Conservation (phyloP, 2,888 invertebrate species). For the Acanthococcus lagerstroemiae region DNA sequence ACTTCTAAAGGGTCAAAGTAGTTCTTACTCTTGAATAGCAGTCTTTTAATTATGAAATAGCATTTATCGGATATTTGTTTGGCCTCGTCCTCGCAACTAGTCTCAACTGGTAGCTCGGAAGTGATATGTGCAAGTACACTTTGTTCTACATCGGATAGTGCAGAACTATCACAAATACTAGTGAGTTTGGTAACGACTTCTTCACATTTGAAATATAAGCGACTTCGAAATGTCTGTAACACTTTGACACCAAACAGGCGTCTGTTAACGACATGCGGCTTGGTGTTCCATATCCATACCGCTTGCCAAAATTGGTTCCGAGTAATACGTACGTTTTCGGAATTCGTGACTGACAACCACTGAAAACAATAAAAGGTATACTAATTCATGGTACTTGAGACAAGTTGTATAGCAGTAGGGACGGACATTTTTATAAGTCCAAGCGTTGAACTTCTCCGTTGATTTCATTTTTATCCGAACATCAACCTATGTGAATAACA, state of each 20-base stretch:
- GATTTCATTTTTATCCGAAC: no score
- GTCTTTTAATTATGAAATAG: neutral
- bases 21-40: neutral
- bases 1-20: slow-evolving; percentile 4
- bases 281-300: slow-evolving; percentile 51
- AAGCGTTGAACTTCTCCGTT: no score
- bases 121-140: neutral
- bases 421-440: no score
- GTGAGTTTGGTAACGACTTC: no score
- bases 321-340: slow-evolving; percentile 4
- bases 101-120: neutral
- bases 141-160: neutral
- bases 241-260: slow-evolving; percentile 49
- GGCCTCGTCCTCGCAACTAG: neutral
- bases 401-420: no score
- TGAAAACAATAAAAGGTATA: no score
- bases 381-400: no score
- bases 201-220: no score
- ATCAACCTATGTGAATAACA: no score
- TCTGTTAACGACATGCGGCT: slow-evolving; percentile 63
- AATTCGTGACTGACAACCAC: no score
- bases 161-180: neutral
- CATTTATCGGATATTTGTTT: neutral
- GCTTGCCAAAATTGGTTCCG: slow-evolving; percentile 52
- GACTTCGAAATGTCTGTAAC: neutral